Base-by-base conservation (phyloP, 2,888 invertebrate species). In the Xestia xanthographa region DNA sequence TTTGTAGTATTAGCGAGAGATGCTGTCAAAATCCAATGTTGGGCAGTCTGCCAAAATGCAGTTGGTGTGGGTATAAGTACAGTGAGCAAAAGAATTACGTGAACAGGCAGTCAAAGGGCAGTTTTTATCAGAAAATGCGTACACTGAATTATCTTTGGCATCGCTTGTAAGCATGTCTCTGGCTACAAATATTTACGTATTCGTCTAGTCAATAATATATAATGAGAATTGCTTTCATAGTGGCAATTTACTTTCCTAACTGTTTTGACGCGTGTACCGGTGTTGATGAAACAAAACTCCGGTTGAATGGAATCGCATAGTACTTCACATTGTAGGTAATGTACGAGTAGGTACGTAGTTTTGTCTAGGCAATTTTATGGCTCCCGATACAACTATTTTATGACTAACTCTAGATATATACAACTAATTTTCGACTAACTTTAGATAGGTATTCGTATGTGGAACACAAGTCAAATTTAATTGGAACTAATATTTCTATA, bases 21-120 rank as follows among this genome's bases (percentile, higher is more conserved):
- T 90, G 86, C 88, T 84, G 92, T 91, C 92, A 90, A 92, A 91
- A 90, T 83, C 79, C 83, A 79, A 89, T 86, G 87, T 86, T 89
- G 88, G 95, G 94, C 91, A 75, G 22, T 20, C 38, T 83, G 93
- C 95, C 95, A 95, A 91, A 86, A 88, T 90, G 86, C 91, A 83
- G 77, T 72, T 83, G 74, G 79, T 80, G 88, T 87, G 79, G 82
- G 75, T 74, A 75, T 72, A 53, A 45, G 72, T 76, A 79, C 45
- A 66, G 38, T 62, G 4, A 26, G 67, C 26, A 34, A 66, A 69
- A 62, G 0, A 63, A 76, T 76, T 63, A 76, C 43, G 66, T 58
- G 20, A 67, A 20, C 66, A 50, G 29, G 34, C 5, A 17, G 6
- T 20, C 34, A 34, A 65, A 43, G 14, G 48, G 26, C 66, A 41